Base-by-base conservation (phyloP, 2,113 vertebrate genomes). In the Chaenocephalus aceratus region DNA sequence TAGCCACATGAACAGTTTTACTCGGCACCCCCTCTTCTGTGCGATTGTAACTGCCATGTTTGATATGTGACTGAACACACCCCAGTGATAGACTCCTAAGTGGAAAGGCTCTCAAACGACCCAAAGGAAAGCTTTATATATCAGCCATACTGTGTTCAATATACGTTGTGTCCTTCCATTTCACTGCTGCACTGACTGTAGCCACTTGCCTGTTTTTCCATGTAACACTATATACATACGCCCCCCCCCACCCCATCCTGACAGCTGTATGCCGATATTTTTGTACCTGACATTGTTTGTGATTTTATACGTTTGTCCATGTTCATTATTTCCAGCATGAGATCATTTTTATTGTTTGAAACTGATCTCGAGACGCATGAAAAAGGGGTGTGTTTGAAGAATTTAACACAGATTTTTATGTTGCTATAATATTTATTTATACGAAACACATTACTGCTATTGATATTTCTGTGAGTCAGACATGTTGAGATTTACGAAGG, bases 381-480 rank as follows among this genome's bases (percentile, higher is more conserved):
- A 41, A n/a, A 41, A 74, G 63, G 26, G 77, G 76, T 76, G 61
- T 2, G 67, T 80, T 80, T 70, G 63, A 53, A 87, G 82, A 84
- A 85, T 75, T 54, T 78, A 80, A 93, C 91, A 92, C 91, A 89
- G 91, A 92, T 74, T 92, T 86, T 90, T 90, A 88, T 85, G 79
- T 93, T 93, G 86, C 90, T 88, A 86, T 91, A 91, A 87, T 94
- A 93, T 94, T 95, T 94, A 94, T 95, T 95, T 93, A 92, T 93
- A 93, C 59, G 23, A 87, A 88, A 83, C 78, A 69, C 82, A 87
- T 87, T 65, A 77, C 86, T 86, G 79, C 82, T 92, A 85, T 86
- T 80, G 77, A 88, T 82, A 53, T 80, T 72, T 51, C 67, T 71
- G 76, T 67, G 67, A 78, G 84, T 86, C 65, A 21, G 10, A 21